Evolutionary conservation across 2,797 vertebrate species (phyloP), one percentile per base, ranked within the genome.

Genomic region (Hoplostethus atlanticus): DNA sequence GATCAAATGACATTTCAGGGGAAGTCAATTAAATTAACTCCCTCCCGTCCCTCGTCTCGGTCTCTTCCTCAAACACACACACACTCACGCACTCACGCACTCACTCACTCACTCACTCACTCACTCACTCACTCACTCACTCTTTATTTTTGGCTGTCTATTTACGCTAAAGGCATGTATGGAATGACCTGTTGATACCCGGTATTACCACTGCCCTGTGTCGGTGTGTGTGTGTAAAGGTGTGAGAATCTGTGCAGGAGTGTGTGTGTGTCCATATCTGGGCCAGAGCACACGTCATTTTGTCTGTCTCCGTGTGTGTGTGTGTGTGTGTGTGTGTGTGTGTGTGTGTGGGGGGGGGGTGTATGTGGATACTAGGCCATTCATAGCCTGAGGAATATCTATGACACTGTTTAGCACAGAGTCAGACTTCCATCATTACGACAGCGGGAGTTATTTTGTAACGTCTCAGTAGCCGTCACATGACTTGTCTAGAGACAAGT

Each of bases 361-460:
- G 58, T 31, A 73, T 47, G n/a, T 56, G 63, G 77, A 90, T 89
- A 91, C 71, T 90, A 78, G 91, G 90, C 77, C 90, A 57, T 73
- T 81, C 44, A 69, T 66, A 4, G 90, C 91, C 89, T 1, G 76
- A 84, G 90, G 91, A 55, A 71, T 72, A 59, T 48, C 71, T 36
- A 79, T 92, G 91, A 90, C 90, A 91, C 83, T 79, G 65, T 91
- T 92, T 77, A 74, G 68, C 54, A 25, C 51, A 42, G 72, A 75
- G 54, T 75, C 46, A 28, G 58, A 59, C 67, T 17, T 66, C 71
- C 64, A 48, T 65, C 48, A 57, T 28, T 10, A 11, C 17, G 30
- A 38, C 21, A 21, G 21, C 21, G 21, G 21, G 21, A 21, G 21
- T 52, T 25, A 25, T 21, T 52, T 17, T 25, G 50, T 52, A 52